A percentile compares a stretch with the other conserved stretches of the same genome.
These are phyloP conservation scores for Lasioglossum figueresi DNA, from an alignment of 2,888 invertebrate genomes.

Conservation along the genomic window DNA sequence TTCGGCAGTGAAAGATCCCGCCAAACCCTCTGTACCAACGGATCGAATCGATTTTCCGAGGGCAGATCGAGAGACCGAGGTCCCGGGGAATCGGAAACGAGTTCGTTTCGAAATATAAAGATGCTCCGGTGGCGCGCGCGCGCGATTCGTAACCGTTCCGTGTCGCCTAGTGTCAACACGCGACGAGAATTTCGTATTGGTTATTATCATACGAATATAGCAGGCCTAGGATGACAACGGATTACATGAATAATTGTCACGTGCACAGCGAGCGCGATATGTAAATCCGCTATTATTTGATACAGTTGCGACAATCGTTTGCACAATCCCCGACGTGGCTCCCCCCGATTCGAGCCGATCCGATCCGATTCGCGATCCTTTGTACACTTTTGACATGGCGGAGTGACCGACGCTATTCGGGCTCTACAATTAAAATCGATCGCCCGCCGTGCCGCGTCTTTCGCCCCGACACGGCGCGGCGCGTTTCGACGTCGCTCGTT, in stretches of 20 bases:
- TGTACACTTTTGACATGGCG: conserved; percentile 42
- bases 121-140: conserved; percentile 34
- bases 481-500: conserved; percentile 3
- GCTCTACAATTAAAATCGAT: conserved; percentile 46
- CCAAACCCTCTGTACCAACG: not conserved
- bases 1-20: not conserved
- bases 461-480: not conserved
- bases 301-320: conserved; percentile 62
- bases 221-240: conserved; percentile 66
- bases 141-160: conserved; percentile 39
- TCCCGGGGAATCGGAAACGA: not conserved
- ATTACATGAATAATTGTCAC: conserved; percentile 72
- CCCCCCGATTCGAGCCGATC: conserved; percentile 9
- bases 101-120: conserved; percentile 54
- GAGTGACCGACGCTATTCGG: conserved; percentile 15
- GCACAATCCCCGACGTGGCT: conserved; percentile 50
- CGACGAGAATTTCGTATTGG: conserved; percentile 68
- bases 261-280: conserved; percentile 60
- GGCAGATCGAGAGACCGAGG: not conserved
- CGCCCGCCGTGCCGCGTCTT: conserved; percentile 16
- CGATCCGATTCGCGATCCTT: conserved; percentile 34
- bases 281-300: conserved; percentile 67
- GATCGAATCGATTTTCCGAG: not conserved
- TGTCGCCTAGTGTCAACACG: conserved; percentile 52
- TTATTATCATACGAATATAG: conserved; percentile 72